A percentile compares a stretch with the other conserved stretches of the same genome.
These are phyloP conservation scores for Smutsia temminckii DNA, from an alignment of 2,797 vertebrate genomes.

Conservation along the genomic window DNA sequence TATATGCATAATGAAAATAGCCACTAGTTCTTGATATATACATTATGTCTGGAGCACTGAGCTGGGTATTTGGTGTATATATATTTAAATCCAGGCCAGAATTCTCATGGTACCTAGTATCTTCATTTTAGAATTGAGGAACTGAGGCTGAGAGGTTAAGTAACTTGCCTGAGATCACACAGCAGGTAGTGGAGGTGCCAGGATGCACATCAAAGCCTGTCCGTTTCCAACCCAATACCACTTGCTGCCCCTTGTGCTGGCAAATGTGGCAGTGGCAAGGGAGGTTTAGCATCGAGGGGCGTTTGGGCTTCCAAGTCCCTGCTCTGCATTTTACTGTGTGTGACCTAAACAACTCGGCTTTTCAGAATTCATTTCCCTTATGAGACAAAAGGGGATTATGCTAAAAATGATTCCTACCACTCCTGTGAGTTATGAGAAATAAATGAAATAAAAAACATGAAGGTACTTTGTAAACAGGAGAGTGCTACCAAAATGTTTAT, in stretches of 20 bases:
- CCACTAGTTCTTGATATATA: background rate
- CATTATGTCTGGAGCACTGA: background rate
- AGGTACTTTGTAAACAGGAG: background rate
- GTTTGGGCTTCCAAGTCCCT: background rate
- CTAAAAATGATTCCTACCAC: background rate
- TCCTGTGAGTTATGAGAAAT: background rate
- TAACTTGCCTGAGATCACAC: background rate
- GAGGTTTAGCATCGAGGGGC: background rate
- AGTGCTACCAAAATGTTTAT: background rate
- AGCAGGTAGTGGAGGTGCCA: background rate
- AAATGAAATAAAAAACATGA: background rate
- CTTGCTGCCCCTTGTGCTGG: no score
- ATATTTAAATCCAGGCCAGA: background rate
- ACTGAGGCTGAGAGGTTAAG: conserved; percentile 27
- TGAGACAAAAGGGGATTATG: background rate
- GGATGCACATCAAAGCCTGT: background rate
- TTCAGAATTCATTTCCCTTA: background rate
- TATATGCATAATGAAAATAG: background rate
- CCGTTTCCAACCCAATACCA: background rate
- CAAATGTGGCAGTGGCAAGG: background rate
- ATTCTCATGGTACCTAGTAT: background rate
- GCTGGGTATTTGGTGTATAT: background rate
- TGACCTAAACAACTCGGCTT: background rate
- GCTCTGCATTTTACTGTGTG: background rate
- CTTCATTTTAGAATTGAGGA: conserved; percentile 1